Evolutionary conservation across 2,888 invertebrate genomes (phyloP).

Genomic region (Drosophila greeni): DNA sequence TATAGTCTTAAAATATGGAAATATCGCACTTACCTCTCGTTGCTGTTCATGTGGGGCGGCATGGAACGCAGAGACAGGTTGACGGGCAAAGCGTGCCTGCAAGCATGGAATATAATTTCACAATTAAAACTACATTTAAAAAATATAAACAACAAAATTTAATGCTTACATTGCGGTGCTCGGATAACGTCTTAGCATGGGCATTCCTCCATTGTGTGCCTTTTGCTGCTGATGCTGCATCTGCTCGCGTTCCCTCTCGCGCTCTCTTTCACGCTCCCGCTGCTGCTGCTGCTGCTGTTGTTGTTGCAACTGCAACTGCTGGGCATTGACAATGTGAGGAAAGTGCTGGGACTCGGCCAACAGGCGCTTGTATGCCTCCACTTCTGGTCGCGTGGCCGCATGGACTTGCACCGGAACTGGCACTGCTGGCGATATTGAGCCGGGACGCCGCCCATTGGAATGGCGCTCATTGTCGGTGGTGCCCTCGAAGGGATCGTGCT

Average conservation of each 20-base stretch:
- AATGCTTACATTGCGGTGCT: constrained; percentile 61
- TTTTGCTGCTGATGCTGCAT: constrained; percentile 60
- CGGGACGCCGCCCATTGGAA: background rate
- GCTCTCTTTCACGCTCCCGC: constrained; percentile 30
- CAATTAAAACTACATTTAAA: background rate
- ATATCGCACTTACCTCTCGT: constrained; percentile 62
- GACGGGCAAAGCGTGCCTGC: constrained; percentile 75
- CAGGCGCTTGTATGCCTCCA: constrained; percentile 63
- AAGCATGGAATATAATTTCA: background rate
- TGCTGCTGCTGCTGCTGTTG: constrained; percentile 48
- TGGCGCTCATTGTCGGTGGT: constrained; percentile 28
- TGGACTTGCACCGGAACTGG: constrained; percentile 38
- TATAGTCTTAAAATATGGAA: too few relatives aligned
- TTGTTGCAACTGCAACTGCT: constrained; percentile 64
- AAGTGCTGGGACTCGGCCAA: constrained; percentile 61
- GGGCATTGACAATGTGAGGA: constrained; percentile 66
- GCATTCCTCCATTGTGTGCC: constrained; percentile 57
- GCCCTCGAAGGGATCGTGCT: constrained; percentile 45
- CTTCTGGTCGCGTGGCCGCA: constrained; percentile 50
- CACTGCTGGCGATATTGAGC: constrained; percentile 17
- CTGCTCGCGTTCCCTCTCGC: constrained; percentile 46
- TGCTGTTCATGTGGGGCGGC: constrained; percentile 64
- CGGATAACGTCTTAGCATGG: constrained; percentile 68
- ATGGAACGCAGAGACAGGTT: constrained; percentile 76
- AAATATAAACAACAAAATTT: background rate